A percentile compares a stretch with the other conserved stretches of the same genome.
These are phyloP conservation scores for Macroglossus sobrinus DNA, from an alignment of 2,113 vertebrate species.

Conservation along the genomic window DNA sequence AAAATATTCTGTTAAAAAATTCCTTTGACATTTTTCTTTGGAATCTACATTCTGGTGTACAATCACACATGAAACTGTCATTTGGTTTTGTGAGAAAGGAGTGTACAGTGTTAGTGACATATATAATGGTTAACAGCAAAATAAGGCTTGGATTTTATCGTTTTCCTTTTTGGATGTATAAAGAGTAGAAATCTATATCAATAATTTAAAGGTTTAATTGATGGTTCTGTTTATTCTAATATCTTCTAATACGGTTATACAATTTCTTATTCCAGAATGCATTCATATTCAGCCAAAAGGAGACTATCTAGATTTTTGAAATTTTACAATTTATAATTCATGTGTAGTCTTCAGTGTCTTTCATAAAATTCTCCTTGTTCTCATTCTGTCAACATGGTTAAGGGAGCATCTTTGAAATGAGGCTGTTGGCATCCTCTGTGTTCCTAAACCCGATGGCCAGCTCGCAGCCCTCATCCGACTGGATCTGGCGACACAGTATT, in stretches of 20 bases:
- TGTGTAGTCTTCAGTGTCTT: neutral
- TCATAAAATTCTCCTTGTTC: neutral
- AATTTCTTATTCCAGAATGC: neutral
- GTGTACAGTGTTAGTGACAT: neutral
- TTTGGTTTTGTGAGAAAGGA: slow-evolving; percentile 17
- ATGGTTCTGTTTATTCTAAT: neutral
- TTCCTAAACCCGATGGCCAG: neutral
- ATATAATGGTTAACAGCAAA: neutral
- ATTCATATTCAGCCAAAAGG: neutral
- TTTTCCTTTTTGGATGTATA: slow-evolving; percentile 48
- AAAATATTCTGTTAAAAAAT: neutral
- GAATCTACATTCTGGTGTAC: neutral
- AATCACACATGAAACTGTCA: too few relatives aligned
- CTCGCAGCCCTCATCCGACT: neutral
- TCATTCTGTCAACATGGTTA: neutral
- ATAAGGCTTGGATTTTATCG: slow-evolving; percentile 31
- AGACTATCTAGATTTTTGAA: neutral
- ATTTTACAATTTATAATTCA: neutral
- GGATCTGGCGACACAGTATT: neutral
- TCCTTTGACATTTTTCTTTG: neutral
- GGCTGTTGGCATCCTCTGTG: neutral
- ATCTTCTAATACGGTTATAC: neutral
- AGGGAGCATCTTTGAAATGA: neutral
- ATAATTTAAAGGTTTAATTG: neutral
- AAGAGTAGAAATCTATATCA: neutral